These are phyloP conservation scores for Hyppa rectilinea DNA, from an alignment of 2,888 invertebrate species.

Conservation along the genomic window DNA sequence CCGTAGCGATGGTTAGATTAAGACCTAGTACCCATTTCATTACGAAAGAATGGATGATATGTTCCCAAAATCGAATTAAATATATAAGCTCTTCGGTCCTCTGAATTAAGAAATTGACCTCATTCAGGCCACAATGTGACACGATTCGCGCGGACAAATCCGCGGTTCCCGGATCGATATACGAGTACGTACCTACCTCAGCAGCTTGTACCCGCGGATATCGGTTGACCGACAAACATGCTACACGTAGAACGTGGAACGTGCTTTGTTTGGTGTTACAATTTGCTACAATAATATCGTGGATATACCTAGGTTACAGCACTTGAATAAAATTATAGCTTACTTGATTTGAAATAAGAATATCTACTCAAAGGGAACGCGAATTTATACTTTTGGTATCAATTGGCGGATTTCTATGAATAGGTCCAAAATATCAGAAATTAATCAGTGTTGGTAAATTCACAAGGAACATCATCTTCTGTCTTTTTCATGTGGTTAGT, in stretches of 20 bases:
- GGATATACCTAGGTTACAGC: neutral
- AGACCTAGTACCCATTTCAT: neutral
- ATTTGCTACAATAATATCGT: neutral
- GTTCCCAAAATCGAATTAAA: neutral
- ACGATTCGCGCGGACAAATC: neutral
- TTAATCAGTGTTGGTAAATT: no score
- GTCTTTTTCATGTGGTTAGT: no score
- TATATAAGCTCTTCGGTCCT: neutral
- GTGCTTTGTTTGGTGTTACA: neutral
- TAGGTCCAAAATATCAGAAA: neutral
- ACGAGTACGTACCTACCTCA: no score
- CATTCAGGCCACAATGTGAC: neutral
- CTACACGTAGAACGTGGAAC: neutral
- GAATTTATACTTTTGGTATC: no score
- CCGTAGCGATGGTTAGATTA: neutral
- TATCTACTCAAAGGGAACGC: neutral
- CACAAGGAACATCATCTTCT: neutral
- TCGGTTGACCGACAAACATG: neutral
- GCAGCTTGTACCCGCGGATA: neutral
- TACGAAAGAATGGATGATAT: no score
- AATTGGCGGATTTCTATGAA: neutral
- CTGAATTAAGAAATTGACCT: neutral
- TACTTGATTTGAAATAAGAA: neutral
- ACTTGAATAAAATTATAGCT: neutral
- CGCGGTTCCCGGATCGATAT: conserved; percentile 21